Conservation (phyloP, 2,888 invertebrate species). For the Meloe dianella region DNA sequence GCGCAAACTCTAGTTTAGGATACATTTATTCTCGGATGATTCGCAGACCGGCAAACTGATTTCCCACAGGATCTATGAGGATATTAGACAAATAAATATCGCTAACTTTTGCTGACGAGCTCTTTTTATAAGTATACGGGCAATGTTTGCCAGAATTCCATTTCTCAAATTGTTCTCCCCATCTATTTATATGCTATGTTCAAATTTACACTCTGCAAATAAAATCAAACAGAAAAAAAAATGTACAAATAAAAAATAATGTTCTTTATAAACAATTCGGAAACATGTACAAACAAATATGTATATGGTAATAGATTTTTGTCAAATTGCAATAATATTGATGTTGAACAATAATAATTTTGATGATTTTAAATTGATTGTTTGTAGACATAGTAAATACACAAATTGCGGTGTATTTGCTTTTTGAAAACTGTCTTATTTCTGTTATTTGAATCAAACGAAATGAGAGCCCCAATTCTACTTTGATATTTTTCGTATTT, state of each 20-base stretch:
- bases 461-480: not conserved
- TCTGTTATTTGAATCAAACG: not conserved
- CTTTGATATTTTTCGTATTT: not conserved
- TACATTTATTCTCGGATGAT: constrained; percentile 46
- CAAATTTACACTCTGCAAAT: constrained; percentile 4
- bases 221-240: not conserved
- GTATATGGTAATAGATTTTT: not conserved
- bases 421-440: not conserved
- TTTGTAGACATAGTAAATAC: not conserved
- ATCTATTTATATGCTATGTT: not conserved
- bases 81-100: constrained; percentile 56
- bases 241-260: not conserved
- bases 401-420: not conserved
- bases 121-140: constrained; percentile 38
- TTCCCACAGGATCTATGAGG: constrained; percentile 56
- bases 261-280: too few species aligned
- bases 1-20: constrained; percentile 34
- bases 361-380: constrained; percentile 3
- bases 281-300: not conserved
- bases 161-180: not conserved
- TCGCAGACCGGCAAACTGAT: constrained; percentile 49
- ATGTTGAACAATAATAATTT: constrained; percentile 5
- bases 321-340: not conserved
- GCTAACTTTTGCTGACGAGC: constrained; percentile 52
- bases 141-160: constrained; percentile 10